Conservation (phyloP, 2,888 invertebrate genomes). For the Pterostichus madidus region DNA sequence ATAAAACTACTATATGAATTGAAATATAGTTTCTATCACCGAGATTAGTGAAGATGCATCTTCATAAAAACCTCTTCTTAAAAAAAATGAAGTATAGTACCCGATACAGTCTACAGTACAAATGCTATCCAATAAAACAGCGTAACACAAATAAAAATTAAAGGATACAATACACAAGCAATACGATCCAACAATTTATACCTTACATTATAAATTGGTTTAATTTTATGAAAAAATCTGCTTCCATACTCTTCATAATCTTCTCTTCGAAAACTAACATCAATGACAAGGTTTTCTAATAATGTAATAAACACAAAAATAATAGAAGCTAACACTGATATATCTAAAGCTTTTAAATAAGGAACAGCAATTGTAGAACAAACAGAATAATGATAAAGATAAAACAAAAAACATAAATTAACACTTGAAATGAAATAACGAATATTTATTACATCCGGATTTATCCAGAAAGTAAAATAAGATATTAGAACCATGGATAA, state of each 20-base stretch:
- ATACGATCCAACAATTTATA: conserved; percentile 58
- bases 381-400: conserved; percentile 61
- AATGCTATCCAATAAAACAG: conserved; percentile 54
- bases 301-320: conserved; percentile 69
- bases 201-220: conserved; percentile 18
- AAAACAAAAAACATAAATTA: conserved; percentile 65
- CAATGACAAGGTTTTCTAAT: conserved; percentile 69
- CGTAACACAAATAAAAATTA: conserved; percentile 44
- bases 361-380: conserved; percentile 67
- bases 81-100: too few relatives aligned
- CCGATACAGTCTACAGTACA: conserved; percentile 11
- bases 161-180: conserved; percentile 42
- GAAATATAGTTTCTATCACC: too few relatives aligned
- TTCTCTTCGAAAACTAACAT: conserved; percentile 46
- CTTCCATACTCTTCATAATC: conserved; percentile 53
- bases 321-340: conserved; percentile 69
- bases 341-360: conserved; percentile 70
- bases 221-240: conserved; percentile 52
- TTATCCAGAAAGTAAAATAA: conserved; percentile 71
- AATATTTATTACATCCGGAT: conserved; percentile 66
- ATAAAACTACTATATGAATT: too few relatives aligned
- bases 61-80: too few relatives aligned
- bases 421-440: conserved; percentile 62
- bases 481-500: conserved; percentile 69
- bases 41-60: too few relatives aligned